A percentile compares a stretch with the other conserved stretches of the same genome.
Conservation (phyloP, 1,140 invertebrate species). For the Rhyacophila brunnea region DNA sequence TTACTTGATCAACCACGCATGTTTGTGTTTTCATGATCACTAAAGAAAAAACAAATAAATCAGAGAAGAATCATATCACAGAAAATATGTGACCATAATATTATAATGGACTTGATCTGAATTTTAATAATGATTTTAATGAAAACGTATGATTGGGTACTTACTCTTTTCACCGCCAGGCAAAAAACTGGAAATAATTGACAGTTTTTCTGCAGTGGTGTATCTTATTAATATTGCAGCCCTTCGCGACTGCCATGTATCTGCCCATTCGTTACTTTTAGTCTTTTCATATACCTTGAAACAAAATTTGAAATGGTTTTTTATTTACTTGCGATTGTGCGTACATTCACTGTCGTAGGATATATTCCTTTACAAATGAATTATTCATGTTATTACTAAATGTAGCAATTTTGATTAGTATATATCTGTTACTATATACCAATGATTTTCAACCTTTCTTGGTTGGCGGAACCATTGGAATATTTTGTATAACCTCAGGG, state of each 20-base stretch:
- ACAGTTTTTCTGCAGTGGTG: conserved; percentile 88
- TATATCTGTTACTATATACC: too few species aligned
- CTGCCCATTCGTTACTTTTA: conserved; percentile 53
- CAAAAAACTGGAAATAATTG: conserved; percentile 85
- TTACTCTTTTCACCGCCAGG: conserved; percentile 77
- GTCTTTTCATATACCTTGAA: conserved; percentile 37
- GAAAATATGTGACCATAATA: background rate
- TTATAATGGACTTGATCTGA: background rate
- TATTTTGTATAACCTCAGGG: too few species aligned
- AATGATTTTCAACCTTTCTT: too few species aligned
- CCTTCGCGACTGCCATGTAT: conserved; percentile 75
- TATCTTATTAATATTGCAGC: conserved; percentile 79
- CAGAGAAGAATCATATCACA: background rate
- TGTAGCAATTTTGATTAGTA: too few species aligned
- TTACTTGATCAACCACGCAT: conserved; percentile 84
- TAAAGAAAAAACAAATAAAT: conserved; percentile 42
- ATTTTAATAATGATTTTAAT: background rate
- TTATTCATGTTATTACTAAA: too few species aligned
- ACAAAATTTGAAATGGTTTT: too few species aligned
- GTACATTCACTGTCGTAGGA: too few species aligned
- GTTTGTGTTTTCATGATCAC: conserved; percentile 76
- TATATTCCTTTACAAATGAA: too few species aligned
- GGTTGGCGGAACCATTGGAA: too few species aligned
- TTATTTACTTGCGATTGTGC: too few species aligned
- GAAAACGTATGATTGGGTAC: conserved; percentile 10